phyloP scores from a whole-genome alignment of 2,888 invertebrate species.

The Chloromyia formosa region DNA sequence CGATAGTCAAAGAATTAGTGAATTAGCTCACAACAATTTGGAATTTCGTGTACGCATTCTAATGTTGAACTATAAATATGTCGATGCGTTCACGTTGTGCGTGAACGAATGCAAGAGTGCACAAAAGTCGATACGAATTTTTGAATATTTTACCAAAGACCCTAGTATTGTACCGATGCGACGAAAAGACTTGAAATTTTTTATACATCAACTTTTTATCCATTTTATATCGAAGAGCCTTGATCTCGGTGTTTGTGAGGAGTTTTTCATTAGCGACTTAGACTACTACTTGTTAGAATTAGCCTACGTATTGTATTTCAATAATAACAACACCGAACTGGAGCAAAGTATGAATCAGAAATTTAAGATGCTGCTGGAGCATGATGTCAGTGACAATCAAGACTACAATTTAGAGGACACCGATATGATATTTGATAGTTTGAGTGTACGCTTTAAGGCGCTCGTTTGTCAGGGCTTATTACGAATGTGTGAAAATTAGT shows the following conservation, averaged over 20 bases:
- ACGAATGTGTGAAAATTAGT: slow-evolving; percentile 33
- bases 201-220: slow-evolving; percentile 61
- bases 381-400: slow-evolving; percentile 44
- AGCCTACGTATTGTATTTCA: slow-evolving; percentile 63
- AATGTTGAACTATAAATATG: slow-evolving; percentile 63
- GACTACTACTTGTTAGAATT: slow-evolving; percentile 63
- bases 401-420: slow-evolving; percentile 57
- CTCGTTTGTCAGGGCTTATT: slow-evolving; percentile 59
- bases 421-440: slow-evolving; percentile 62
- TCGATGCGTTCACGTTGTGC: slow-evolving; percentile 62
- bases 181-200: slow-evolving; percentile 62
- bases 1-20: slow-evolving; percentile 60
- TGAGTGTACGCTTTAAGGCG: slow-evolving; percentile 63
- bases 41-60: slow-evolving; percentile 62
- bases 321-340: slow-evolving; percentile 60
- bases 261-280: slow-evolving; percentile 61
- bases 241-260: slow-evolving; percentile 61
- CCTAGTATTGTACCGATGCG: slow-evolving; percentile 63
- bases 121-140: slow-evolving; percentile 60
- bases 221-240: slow-evolving; percentile 61
- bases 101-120: slow-evolving; percentile 58
- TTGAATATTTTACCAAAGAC: slow-evolving; percentile 64
- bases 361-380: slow-evolving; percentile 44
- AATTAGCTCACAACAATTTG: slow-evolving; percentile 57
- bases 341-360: slow-evolving; percentile 53